Percentiles rank a stretch among this genome's conserved stretches.
phyloP scores from a whole-genome alignment of 1,140 invertebrate genomes.

The Drosophila cardini region DNA sequence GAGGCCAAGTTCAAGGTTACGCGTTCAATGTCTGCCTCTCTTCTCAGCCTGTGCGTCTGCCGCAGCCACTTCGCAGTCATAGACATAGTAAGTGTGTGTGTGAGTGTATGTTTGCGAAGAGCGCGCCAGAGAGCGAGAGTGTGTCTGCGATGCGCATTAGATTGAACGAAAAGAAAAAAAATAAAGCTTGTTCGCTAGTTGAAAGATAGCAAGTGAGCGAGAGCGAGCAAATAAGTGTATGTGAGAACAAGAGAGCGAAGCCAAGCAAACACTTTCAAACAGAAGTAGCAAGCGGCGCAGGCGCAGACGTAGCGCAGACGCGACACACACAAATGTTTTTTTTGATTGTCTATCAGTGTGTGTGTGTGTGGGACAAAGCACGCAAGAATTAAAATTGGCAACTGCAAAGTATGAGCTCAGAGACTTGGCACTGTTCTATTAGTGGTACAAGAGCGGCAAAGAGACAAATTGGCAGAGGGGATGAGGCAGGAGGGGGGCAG shows the following conservation, averaged over 20 bases:
- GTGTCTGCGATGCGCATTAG: conserved; percentile 37
- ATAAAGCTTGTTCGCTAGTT: conserved; percentile 30
- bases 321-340: conserved; percentile 4
- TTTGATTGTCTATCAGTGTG: conserved; percentile 28
- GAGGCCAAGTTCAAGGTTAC: conserved; percentile 83
- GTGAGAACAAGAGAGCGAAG: conserved; percentile 33
- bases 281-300: conserved; percentile 40
- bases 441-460: background rate
- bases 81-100: conserved; percentile 12
- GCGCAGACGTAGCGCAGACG: conserved; percentile 5
- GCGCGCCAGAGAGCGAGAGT: conserved; percentile 14
- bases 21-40: conserved; percentile 67
- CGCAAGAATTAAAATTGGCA: conserved; percentile 40
- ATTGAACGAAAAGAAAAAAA: conserved; percentile 26
- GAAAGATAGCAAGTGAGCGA: conserved; percentile 17
- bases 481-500: conserved; percentile 1
- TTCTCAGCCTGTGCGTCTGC: conserved; percentile 21
- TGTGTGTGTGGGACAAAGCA: conserved; percentile 11
- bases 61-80: conserved; percentile 7
- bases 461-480: background rate
- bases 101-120: background rate
- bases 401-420: conserved; percentile 42
- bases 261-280: conserved; percentile 56
- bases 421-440: conserved; percentile 37
- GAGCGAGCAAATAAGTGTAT: conserved; percentile 8